Percentiles rank a stretch among this genome's conserved stretches.
These are phyloP conservation scores for Zoanthus sansibaricus DNA, from an alignment of 92 coral and sea anemone genomes.

Conservation along the genomic window DNA sequence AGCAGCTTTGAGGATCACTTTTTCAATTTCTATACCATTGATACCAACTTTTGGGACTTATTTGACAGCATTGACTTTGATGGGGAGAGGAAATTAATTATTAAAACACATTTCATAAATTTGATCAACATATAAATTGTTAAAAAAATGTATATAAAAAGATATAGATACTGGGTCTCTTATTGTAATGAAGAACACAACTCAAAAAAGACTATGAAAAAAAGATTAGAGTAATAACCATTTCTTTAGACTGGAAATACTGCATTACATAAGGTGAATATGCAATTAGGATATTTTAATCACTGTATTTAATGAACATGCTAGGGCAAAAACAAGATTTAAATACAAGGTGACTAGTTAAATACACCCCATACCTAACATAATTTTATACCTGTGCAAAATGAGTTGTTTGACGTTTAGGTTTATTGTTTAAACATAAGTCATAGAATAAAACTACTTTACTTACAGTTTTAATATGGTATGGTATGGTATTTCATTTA, in stretches of 20 bases:
- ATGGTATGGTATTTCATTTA: too few relatives aligned
- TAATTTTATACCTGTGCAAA: neutral
- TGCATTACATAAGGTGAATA: neutral
- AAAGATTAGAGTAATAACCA: neutral
- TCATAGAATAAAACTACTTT: too few relatives aligned
- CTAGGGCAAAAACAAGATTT: neutral
- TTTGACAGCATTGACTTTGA: slow-evolving; percentile 13
- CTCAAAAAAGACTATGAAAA: neutral
- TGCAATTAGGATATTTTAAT: neutral
- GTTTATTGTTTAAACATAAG: too few relatives aligned
- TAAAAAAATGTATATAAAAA: neutral
- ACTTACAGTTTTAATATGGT: too few relatives aligned
- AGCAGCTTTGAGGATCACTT: slow-evolving; percentile 41
- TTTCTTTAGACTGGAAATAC: neutral
- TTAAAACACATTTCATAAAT: neutral
- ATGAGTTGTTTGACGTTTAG: too few relatives aligned
- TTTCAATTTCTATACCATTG: slow-evolving; percentile 20
- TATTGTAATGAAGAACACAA: neutral
- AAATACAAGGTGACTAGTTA: neutral
- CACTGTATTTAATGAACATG: neutral
- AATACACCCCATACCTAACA: neutral
- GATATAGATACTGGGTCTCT: neutral
- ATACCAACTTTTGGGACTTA: slow-evolving; percentile 44
- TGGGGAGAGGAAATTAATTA: neutral
- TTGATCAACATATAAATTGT: neutral